These are phyloP conservation scores for Ametastegia equiseti DNA, from an alignment of 2,888 invertebrate species.

Conservation along the genomic window DNA sequence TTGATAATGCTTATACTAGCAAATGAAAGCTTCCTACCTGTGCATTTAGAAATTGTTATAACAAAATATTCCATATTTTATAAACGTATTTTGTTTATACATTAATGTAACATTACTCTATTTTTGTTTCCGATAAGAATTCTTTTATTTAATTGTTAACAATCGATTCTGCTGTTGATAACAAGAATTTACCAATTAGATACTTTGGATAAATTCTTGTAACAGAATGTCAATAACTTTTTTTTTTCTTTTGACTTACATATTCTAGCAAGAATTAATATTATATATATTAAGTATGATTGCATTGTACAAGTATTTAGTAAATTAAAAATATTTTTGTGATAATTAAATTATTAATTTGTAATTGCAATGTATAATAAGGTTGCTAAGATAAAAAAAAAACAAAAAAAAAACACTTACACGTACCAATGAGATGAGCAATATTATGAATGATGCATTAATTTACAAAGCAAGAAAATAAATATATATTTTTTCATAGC, in stretches of 20 bases:
- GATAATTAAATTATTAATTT: not conserved
- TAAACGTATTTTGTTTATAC: not conserved
- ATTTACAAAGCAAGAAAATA: slow-evolving; percentile 67
- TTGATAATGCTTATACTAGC: not conserved
- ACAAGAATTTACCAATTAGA: not conserved
- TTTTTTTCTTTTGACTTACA: too few relatives aligned
- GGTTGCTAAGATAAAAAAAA: not conserved
- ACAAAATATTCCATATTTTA: slow-evolving; percentile 6
- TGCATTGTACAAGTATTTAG: slow-evolving; percentile 15
- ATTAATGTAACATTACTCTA: not conserved
- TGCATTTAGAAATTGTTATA: not conserved
- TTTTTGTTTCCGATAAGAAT: not conserved
- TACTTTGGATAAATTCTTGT: not conserved
- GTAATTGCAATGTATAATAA: not conserved
- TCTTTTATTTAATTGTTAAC: not conserved
- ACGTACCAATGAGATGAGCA: slow-evolving; percentile 41
- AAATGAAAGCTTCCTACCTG: slow-evolving; percentile 8
- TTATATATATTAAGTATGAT: slow-evolving; percentile 7
- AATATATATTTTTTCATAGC: slow-evolving; percentile 37
- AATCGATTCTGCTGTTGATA: not conserved
- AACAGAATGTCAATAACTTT: slow-evolving; percentile 11
- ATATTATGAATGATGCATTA: slow-evolving; percentile 61
- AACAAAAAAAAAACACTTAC: not conserved
- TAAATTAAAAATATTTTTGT: slow-evolving; percentile 20
- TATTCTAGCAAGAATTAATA: slow-evolving; percentile 1